Base-by-base conservation (phyloP, 1,140 invertebrate species). In the Lordiphosa stackelbergi region DNA sequence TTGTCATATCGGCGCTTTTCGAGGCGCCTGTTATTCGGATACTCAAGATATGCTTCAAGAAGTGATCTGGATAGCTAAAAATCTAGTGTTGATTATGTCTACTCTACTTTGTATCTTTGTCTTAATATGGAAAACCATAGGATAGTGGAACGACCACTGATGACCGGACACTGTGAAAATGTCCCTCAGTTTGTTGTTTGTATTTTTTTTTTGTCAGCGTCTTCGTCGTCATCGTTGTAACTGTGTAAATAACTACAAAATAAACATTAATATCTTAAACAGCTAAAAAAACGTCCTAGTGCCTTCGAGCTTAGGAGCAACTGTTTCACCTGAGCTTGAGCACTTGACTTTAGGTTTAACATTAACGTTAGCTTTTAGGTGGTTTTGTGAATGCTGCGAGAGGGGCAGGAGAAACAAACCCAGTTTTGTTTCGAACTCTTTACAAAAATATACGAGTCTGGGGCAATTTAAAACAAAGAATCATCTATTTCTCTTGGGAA, bases 11-110 rank as follows among this genome's bases (percentile, higher is more conserved):
- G 3, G 87, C 95, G 36, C 90, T 92, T 5, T 92, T 95, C 64
- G 94, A 95, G 85, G 93, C 94, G 12, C 94, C 94, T 4, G 89
- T 94, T 16, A 93, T 96, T 36, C 90, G 93, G 73, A 86, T 95
- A 53, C 88, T 95, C 12, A 95, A 94, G 89, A 91, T 95, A 40
- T 85, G 89, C 42, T 88, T 91, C 52, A 83, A 72, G 28, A 88
- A 87, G 66, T 68, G 41, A 66, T 19, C 19, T 19, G 36, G 36
- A 6, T n/a, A 31, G 34, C 12, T 38, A 13, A 24, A 38, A 40
- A 19, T 40, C 49, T 31, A 40, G 22, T 51, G 48, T 51, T 36
- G 36, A 51, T 51, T 51, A 31, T 31, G 28, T 40, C 7, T 51
- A 51, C 7, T 38, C 34, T 24, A 31, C 6, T 2, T 31, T 24